phyloP scores from a whole-genome alignment of 2,797 vertebrate genomes.

The Atherinosoma microstoma region DNA sequence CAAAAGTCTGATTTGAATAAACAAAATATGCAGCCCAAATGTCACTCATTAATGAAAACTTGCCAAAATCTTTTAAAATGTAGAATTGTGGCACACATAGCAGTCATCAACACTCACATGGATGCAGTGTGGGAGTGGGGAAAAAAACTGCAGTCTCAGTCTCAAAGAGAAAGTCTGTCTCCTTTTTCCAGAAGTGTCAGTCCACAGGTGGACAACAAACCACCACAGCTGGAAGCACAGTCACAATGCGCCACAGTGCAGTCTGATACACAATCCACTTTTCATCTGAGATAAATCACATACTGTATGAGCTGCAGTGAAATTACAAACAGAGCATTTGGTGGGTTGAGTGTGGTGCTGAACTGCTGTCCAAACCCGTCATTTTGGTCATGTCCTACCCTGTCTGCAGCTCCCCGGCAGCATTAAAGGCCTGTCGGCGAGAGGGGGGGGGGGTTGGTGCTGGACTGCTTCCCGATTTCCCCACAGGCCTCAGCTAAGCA shows the following conservation, averaged over 20 bases:
- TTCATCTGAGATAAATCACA: constrained; percentile 42
- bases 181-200: constrained; percentile 20
- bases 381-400: constrained; percentile 80
- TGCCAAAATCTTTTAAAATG: too few relatives aligned
- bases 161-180: constrained; percentile 44
- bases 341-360: constrained; percentile 64
- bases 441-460: constrained; percentile 25
- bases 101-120: constrained; percentile 36
- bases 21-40: too few relatives aligned
- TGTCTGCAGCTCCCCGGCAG: constrained; percentile 59
- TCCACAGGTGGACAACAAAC: constrained; percentile 38
- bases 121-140: constrained; percentile 3
- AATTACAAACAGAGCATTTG: constrained; percentile 64
- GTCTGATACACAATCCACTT: constrained; percentile 29
- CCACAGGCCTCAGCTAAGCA: constrained; percentile 63
- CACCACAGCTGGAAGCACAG: constrained; percentile 9
- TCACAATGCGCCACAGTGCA: constrained; percentile 7
- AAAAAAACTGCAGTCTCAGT: constrained; percentile 30
- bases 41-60: too few relatives aligned
- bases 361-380: constrained; percentile 72
- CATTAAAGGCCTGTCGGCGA: constrained; percentile 44
- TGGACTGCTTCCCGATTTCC: constrained; percentile 66
- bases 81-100: neutral
- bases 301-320: constrained; percentile 31
- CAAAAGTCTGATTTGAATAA: too few relatives aligned